Evolutionary conservation across 2,888 invertebrate species (phyloP).

Genomic region (Craniophora ligustri): DNA sequence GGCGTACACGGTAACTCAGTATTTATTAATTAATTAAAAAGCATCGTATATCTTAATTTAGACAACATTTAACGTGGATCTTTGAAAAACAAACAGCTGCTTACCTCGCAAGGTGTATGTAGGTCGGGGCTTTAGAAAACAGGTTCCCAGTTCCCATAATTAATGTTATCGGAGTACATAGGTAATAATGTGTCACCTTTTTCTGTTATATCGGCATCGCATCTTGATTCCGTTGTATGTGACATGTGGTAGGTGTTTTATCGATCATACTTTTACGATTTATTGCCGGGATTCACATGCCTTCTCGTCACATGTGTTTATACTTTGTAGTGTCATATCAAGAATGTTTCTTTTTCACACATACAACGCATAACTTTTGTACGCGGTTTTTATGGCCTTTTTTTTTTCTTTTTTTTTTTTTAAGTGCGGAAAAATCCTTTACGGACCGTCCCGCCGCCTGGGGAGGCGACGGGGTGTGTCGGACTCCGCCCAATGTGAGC

Average conservation of each 20-base stretch:
- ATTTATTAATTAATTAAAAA: background rate
- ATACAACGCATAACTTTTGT: too few species aligned
- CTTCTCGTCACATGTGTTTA: background rate
- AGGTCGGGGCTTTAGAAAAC: conserved; percentile 14
- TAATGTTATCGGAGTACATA: conserved; percentile 23
- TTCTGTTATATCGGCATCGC: background rate
- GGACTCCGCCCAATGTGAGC: too few species aligned
- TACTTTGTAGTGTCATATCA: background rate
- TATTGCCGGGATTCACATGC: background rate
- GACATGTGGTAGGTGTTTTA: background rate
- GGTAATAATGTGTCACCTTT: conserved; percentile 25
- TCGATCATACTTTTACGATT: background rate
- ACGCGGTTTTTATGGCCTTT: too few species aligned
- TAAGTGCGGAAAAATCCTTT: too few species aligned
- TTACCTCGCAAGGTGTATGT: conserved; percentile 39
- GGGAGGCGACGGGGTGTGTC: too few species aligned
- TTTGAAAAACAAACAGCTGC: conserved; percentile 36
- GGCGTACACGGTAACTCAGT: background rate
- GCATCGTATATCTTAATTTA: background rate
- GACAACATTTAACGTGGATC: conserved; percentile 7
- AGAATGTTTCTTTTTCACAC: too few species aligned
- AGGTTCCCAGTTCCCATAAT: conserved; percentile 37
- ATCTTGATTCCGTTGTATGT: background rate
- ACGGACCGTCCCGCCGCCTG: too few species aligned
- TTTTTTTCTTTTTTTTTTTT: too few species aligned